Evolutionary conservation across 2,797 vertebrate species (phyloP), one percentile per base, ranked within the genome.

Genomic region (Allobates femoralis): DNA sequence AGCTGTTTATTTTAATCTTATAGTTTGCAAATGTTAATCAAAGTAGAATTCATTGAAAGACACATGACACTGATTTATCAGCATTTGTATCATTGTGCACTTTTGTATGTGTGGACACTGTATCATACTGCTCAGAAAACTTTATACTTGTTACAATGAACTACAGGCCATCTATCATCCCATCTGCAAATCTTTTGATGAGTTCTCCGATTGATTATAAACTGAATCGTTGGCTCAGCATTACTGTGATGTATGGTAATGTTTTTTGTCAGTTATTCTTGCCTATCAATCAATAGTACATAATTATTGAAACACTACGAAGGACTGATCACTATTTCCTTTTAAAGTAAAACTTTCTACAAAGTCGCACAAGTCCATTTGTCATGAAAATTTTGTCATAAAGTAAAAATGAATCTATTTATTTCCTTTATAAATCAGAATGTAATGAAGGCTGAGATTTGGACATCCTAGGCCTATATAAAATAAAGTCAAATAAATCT

Each of bases 191-290:
- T 74, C 58, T 79, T 75, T 26, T 67, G 83, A 80, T 80, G 79
- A 85, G 53, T 50, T 32, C 28, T 80, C 77, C 69, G 69, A 77
- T 85, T 85, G 77, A 88, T 81, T 85, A 81, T n/a, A 81, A 51
- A 88, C 58, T 71, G 69, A 81, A 85, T 66, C 23, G 86, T 81
- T 88, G 83, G 55, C 78, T 88, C 82, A 85, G 78, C 67, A 64
- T 81, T 85, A 81, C 85, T 85, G 30, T 88, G 83, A 88, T 88
- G 58, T 85, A 88, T 88, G 82, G 74, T 84, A 80, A 80, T 71
- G 53, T 80, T 84, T 74, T 77, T 74, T 87, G 86, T 76, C 86
- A 87, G 82, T 58, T 81, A 58, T 88, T 58, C 56, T 58, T 88
- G 19, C 26, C 69, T 88, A 85, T 85, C 86, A 85, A 81, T 88